Evolutionary conservation across 2,888 invertebrate genomes (phyloP).

Genomic region (Panopea generosa): DNA sequence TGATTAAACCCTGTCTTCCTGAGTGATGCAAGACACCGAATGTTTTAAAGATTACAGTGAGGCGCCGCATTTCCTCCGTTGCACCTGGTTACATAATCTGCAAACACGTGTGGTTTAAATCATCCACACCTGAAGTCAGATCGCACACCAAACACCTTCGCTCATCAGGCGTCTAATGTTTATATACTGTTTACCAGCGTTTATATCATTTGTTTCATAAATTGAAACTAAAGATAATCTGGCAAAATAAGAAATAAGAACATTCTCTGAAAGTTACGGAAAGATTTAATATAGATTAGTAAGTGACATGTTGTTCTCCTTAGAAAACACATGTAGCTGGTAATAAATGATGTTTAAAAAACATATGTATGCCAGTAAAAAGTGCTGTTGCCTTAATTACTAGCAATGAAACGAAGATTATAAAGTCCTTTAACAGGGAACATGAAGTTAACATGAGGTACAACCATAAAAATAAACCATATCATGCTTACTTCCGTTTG

Average conservation of each 20-base stretch:
- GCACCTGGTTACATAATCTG: conserved; percentile 57
- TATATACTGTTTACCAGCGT: conserved; percentile 40
- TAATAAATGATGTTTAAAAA: too few relatives aligned
- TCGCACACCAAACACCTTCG: conserved; percentile 13
- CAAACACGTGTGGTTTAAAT: conserved; percentile 43
- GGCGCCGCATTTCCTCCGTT: conserved; percentile 38
- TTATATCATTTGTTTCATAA: conserved; percentile 33
- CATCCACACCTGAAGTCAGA: conserved; percentile 48
- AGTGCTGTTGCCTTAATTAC: too few relatives aligned
- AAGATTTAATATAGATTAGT: too few relatives aligned
- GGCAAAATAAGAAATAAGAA: background rate
- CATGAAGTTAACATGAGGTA: too few relatives aligned
- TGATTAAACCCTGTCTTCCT: conserved; percentile 8
- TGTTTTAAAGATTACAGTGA: conserved; percentile 45
- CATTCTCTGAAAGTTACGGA: too few relatives aligned
- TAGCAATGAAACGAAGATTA: too few relatives aligned
- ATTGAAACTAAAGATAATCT: conserved; percentile 30
- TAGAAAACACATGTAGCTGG: too few relatives aligned
- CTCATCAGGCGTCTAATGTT: conserved; percentile 28
- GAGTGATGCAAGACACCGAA: conserved; percentile 23
- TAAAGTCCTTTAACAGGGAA: too few relatives aligned
- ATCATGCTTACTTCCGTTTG: too few relatives aligned
- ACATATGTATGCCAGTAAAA: too few relatives aligned
- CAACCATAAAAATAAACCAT: too few relatives aligned
- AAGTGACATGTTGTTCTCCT: too few relatives aligned